phyloP scores from a whole-genome alignment of 2,888 invertebrate genomes.

The Luperina testacea region DNA sequence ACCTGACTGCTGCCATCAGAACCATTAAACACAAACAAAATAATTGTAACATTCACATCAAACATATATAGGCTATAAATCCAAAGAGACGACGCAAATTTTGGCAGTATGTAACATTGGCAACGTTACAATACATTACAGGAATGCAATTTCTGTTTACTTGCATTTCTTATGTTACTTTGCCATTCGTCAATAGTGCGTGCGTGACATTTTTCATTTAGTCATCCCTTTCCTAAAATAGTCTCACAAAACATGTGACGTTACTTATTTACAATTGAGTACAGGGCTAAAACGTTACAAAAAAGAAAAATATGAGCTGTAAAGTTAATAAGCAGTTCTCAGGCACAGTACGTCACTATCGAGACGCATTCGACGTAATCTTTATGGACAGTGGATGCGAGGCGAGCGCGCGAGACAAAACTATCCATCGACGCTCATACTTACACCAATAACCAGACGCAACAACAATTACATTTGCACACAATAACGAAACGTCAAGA shows the following conservation, averaged over 20 bases:
- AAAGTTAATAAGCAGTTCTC: constrained; percentile 67
- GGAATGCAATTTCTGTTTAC: constrained; percentile 81
- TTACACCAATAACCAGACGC: constrained; percentile 83
- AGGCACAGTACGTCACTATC: constrained; percentile 49
- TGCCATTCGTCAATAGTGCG: constrained; percentile 67
- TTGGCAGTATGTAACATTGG: constrained; percentile 82
- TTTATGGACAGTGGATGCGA: constrained; percentile 68
- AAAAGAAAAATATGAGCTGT: constrained; percentile 67
- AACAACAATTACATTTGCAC: constrained; percentile 88
- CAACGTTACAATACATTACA: constrained; percentile 75
- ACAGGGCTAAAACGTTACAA: constrained; percentile 53
- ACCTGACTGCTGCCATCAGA: constrained; percentile 66
- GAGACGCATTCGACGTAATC: constrained; percentile 55
- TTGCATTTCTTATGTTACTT: constrained; percentile 76
- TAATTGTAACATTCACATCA: constrained; percentile 73
- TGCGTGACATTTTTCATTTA: constrained; percentile 63
- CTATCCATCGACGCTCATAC: constrained; percentile 75
- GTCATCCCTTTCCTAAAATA: constrained; percentile 54
- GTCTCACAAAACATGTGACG: constrained; percentile 43
- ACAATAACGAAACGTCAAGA: constrained; percentile 83
- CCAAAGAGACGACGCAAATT: constrained; percentile 71
- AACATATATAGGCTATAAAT: constrained; percentile 74
- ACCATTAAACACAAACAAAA: constrained; percentile 59
- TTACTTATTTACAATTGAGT: constrained; percentile 29
- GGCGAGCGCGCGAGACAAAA: constrained; percentile 63